phyloP scores from a whole-genome alignment of 2,797 vertebrate species.

The Serranus cabrilla region DNA sequence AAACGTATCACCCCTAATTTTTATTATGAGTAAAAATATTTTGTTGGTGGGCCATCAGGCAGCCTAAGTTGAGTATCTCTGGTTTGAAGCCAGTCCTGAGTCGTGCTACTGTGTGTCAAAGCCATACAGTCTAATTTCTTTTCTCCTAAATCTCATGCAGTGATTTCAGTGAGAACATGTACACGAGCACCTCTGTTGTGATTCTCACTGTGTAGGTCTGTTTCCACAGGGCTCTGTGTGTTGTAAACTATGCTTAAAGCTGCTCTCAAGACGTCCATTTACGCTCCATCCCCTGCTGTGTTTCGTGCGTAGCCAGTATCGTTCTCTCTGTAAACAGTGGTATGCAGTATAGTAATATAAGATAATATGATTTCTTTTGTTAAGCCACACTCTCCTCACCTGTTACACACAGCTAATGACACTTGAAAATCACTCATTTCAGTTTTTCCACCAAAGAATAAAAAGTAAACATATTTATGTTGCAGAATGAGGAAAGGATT shows the following conservation, averaged over 20 bases:
- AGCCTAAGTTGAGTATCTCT: too few relatives aligned
- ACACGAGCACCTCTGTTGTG: slow-evolving; percentile 12
- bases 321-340: slow-evolving; percentile 44
- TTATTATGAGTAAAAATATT: too few relatives aligned
- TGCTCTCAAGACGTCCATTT: slow-evolving; percentile 43
- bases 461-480: slow-evolving; percentile 18
- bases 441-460: slow-evolving; percentile 64
- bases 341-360: slow-evolving; percentile 43
- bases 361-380: slow-evolving; percentile 40
- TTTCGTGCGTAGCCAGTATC: slow-evolving; percentile 30
- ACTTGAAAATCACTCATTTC: slow-evolving; percentile 14
- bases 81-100: background rate
- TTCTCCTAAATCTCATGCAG: slow-evolving; percentile 33
- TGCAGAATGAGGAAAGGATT: background rate
- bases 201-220: slow-evolving; percentile 26
- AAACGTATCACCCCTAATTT: too few relatives aligned
- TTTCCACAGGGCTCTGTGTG: slow-evolving; percentile 38
- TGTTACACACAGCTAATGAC: slow-evolving; percentile 6
- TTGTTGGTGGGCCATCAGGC: too few relatives aligned
- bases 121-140: slow-evolving; percentile 34
- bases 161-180: slow-evolving; percentile 6
- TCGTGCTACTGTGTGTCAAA: slow-evolving; percentile 40
- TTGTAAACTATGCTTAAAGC: slow-evolving; percentile 38
- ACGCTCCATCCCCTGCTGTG: slow-evolving; percentile 27
- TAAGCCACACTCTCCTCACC: slow-evolving; percentile 13